A percentile compares a stretch with the other conserved stretches of the same genome.
phyloP scores from a whole-genome alignment of 2,888 invertebrate species.

The Dioctria rufipes region DNA sequence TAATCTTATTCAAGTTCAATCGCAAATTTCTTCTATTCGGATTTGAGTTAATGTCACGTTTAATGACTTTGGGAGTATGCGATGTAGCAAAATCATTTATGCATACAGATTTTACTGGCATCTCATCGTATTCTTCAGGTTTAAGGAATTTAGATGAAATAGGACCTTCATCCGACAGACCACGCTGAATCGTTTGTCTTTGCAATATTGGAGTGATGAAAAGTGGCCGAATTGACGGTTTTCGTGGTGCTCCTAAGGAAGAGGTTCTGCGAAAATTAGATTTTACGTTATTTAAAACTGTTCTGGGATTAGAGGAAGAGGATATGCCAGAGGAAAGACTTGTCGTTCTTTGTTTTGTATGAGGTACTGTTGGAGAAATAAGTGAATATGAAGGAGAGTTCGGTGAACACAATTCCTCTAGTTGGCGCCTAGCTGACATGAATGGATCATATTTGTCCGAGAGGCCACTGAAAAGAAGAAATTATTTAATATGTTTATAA shows the following conservation, averaged over 20 bases:
- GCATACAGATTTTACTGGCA: constrained; percentile 70
- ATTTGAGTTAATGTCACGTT: constrained; percentile 57
- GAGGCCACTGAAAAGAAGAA: constrained; percentile 61
- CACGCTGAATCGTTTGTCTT: constrained; percentile 70
- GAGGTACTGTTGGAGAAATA: constrained; percentile 61
- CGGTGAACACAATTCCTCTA: constrained; percentile 84
- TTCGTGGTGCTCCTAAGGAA: constrained; percentile 68
- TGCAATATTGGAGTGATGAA: constrained; percentile 60
- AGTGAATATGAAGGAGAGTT: constrained; percentile 72
- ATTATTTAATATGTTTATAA: background rate
- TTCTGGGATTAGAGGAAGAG: constrained; percentile 60
- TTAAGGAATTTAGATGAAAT: constrained; percentile 70
- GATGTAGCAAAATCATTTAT: constrained; percentile 67
- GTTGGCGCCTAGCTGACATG: constrained; percentile 84
- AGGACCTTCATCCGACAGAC: constrained; percentile 71
- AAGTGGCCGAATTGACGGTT: constrained; percentile 64
- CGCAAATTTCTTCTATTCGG: constrained; percentile 60
- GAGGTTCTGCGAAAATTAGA: constrained; percentile 70
- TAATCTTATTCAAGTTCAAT: constrained; percentile 55
- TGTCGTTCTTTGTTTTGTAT: constrained; percentile 51
- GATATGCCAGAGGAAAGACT: constrained; percentile 66
- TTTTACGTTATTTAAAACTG: constrained; percentile 58
- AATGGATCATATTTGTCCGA: constrained; percentile 80
- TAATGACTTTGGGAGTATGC: constrained; percentile 56
- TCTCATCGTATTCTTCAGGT: constrained; percentile 71